Percentiles rank a stretch among this genome's conserved stretches.
Conservation (phyloP, 2,797 vertebrate genomes). For the Channallabes apus region DNA sequence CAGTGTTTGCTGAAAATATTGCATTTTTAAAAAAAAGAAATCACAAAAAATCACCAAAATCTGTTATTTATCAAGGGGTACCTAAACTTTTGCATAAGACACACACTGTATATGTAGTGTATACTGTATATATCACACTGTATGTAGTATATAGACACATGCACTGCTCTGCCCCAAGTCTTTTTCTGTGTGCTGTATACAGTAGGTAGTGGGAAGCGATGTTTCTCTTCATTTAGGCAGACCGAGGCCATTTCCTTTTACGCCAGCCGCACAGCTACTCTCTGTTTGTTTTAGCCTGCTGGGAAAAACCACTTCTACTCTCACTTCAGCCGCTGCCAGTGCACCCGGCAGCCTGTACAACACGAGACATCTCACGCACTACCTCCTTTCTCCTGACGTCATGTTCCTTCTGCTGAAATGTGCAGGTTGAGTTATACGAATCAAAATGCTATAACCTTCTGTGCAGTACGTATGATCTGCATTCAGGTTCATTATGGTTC, state of each 20-base stretch:
- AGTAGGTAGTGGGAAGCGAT: background rate
- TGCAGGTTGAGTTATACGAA: background rate
- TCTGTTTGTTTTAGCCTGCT: conserved; percentile 42
- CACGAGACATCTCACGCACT: conserved; percentile 6
- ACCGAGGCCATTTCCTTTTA: conserved; percentile 25
- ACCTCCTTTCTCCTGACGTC: conserved; percentile 10
- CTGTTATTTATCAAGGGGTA: too few species aligned
- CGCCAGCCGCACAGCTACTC: background rate
- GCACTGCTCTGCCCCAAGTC: background rate
- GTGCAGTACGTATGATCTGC: background rate
- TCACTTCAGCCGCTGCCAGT: conserved; percentile 38
- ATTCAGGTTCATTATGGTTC: conserved; percentile 23
- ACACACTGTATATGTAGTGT: too few species aligned
- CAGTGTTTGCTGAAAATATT: too few species aligned
- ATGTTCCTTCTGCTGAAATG: background rate
- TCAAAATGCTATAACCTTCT: conserved; percentile 7
- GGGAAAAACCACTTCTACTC: conserved; percentile 25
- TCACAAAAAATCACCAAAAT: too few species aligned
- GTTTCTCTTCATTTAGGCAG: conserved; percentile 22
- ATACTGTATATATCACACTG: too few species aligned
- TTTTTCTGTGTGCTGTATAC: background rate
- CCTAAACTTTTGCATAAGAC: too few species aligned
- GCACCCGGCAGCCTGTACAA: conserved; percentile 30
- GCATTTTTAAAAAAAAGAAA: too few species aligned
- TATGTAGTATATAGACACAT: too few species aligned